Conservation (phyloP, 2,888 invertebrate genomes). For the Trisateles emortualis region DNA sequence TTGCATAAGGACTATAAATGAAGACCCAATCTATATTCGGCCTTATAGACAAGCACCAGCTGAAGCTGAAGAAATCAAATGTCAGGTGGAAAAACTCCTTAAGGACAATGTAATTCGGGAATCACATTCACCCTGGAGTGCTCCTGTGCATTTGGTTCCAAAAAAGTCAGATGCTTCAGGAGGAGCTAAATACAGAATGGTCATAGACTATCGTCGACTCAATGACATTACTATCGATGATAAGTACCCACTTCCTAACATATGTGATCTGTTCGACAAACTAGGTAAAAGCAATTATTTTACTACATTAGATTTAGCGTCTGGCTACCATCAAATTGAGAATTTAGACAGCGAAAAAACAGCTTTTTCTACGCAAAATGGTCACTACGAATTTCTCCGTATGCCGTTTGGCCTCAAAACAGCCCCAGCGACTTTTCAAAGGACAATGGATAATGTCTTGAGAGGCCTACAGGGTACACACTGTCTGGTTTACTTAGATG, state of each 20-base stretch:
- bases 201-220: constrained; percentile 32
- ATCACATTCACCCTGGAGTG: constrained; percentile 12
- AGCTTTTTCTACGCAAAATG: constrained; percentile 23
- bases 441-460: not conserved
- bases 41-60: too few relatives aligned
- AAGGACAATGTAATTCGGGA: too few relatives aligned
- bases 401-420: too few relatives aligned
- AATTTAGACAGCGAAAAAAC: constrained; percentile 17
- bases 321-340: constrained; percentile 23
- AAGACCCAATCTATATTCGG: too few relatives aligned
- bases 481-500: too few relatives aligned
- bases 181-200: constrained; percentile 33
- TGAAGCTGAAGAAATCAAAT: too few relatives aligned
- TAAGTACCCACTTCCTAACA: constrained; percentile 22
- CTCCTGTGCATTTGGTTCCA: constrained; percentile 27
- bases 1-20: constrained; percentile 42
- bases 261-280: constrained; percentile 21
- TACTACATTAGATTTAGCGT: constrained; percentile 18
- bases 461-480: too few relatives aligned
- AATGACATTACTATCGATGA: constrained; percentile 24
- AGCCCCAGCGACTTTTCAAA: constrained; percentile 2
- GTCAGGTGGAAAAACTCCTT: too few relatives aligned
- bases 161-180: constrained; percentile 41
- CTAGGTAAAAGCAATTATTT: constrained; percentile 20
- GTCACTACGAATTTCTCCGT: constrained; percentile 52